A percentile compares a stretch with the other conserved stretches of the same genome.
Evolutionary conservation across 2,888 invertebrate species (phyloP).

Genomic region (Digitonthophagus gazella): DNA sequence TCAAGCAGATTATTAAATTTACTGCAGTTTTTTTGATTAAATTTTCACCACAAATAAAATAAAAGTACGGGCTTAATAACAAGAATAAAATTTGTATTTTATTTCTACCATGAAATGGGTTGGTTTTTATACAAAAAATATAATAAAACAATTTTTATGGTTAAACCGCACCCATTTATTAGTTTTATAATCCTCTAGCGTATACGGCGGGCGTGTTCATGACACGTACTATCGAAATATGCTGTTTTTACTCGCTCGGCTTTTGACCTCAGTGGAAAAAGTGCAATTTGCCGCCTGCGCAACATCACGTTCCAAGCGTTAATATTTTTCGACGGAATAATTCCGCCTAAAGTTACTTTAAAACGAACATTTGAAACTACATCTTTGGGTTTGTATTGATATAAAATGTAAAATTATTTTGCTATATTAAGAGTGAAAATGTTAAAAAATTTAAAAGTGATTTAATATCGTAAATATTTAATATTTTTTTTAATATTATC

Average conservation of each 20-base stretch:
- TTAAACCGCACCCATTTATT: background rate
- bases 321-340: background rate
- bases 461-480: too few species aligned
- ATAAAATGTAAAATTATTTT: too few species aligned
- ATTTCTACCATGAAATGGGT: too few species aligned
- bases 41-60: too few species aligned
- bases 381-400: too few species aligned
- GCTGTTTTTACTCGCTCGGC: background rate
- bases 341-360: background rate
- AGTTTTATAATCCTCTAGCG: background rate
- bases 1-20: too few species aligned
- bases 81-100: too few species aligned
- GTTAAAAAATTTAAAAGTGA: too few species aligned
- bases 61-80: too few species aligned
- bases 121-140: too few species aligned
- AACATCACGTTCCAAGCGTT: background rate
- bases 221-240: background rate
- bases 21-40: too few species aligned
- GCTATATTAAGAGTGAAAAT: too few species aligned
- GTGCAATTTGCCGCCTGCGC: background rate
- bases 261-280: background rate
- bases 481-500: background rate
- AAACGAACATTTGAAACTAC: background rate
- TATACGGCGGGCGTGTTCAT: background rate
- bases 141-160: background rate